Evolutionary conservation across 2,113 vertebrate species (phyloP).

Genomic region (Herpailurus yagouaroundi): DNA sequence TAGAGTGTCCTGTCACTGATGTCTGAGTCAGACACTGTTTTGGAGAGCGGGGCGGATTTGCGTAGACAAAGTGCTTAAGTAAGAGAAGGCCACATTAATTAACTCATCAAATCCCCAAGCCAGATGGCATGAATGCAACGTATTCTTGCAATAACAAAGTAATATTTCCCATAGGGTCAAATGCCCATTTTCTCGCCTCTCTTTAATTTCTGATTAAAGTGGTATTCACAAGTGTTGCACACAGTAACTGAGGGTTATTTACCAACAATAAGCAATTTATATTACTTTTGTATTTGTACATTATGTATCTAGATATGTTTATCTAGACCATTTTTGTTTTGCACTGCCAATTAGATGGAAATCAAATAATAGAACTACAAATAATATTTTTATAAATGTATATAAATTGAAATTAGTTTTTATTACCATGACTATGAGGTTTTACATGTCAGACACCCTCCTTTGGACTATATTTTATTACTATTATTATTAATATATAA

Average conservation of each 20-base stretch:
- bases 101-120: not conserved
- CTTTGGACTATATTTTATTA: not conserved
- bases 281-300: not conserved
- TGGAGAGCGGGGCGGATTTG: not conserved
- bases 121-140: not conserved
- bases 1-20: not conserved
- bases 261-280: not conserved
- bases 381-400: not conserved
- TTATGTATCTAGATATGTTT: not conserved
- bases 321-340: not conserved
- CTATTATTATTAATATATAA: not conserved
- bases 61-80: not conserved
- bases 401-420: constrained; percentile 17
- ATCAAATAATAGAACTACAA: not conserved
- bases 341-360: not conserved
- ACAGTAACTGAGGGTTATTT: not conserved
- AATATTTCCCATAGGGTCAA: not conserved
- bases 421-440: not conserved
- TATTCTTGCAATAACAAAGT: constrained; percentile 4
- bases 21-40: not conserved
- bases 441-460: not conserved
- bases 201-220: not conserved
- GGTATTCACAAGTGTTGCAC: not conserved
- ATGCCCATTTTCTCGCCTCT: not conserved
- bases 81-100: not conserved